phyloP scores from a whole-genome alignment of 2,797 vertebrate species.

The Gobionotothen gibberifrons region DNA sequence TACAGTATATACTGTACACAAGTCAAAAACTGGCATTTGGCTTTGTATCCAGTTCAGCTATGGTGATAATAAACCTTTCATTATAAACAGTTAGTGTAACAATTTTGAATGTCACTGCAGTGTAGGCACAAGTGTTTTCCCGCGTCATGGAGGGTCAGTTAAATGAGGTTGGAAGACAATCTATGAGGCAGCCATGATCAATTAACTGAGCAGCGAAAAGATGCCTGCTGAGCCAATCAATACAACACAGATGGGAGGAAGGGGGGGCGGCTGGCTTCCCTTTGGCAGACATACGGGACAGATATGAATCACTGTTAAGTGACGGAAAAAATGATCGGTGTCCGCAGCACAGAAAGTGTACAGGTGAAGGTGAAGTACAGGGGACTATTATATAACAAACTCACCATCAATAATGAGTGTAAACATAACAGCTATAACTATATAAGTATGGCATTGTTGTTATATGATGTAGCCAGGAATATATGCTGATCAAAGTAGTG shows the following conservation, averaged over 20 bases:
- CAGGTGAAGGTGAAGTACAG: slow-evolving; percentile 39
- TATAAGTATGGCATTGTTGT: background rate
- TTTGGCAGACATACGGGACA: slow-evolving; percentile 26
- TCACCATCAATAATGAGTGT: slow-evolving; percentile 3
- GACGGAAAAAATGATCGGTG: slow-evolving; percentile 32
- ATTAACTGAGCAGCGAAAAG: slow-evolving; percentile 58
- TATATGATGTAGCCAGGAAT: slow-evolving; percentile 9
- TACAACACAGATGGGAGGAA: slow-evolving; percentile 44
- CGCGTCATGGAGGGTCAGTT: slow-evolving; percentile 61
- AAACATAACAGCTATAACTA: background rate
- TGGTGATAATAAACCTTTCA: slow-evolving; percentile 57
- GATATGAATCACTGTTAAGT: slow-evolving; percentile 48
- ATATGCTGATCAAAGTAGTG: background rate
- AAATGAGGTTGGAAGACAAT: slow-evolving; percentile 55
- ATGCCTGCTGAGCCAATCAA: slow-evolving; percentile 58
- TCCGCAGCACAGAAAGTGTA: slow-evolving; percentile 18
- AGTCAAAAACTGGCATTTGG: slow-evolving; percentile 43
- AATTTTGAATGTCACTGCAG: slow-evolving; percentile 45
- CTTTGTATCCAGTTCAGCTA: slow-evolving; percentile 47
- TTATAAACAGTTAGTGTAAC: slow-evolving; percentile 70
- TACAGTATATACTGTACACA: slow-evolving; percentile 1
- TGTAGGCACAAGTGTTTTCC: slow-evolving; percentile 54
- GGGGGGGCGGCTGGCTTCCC: background rate
- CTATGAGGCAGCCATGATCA: slow-evolving; percentile 67
- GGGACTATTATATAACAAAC: background rate